Conservation (phyloP, 2,113 vertebrate species). For the Lota lota region DNA sequence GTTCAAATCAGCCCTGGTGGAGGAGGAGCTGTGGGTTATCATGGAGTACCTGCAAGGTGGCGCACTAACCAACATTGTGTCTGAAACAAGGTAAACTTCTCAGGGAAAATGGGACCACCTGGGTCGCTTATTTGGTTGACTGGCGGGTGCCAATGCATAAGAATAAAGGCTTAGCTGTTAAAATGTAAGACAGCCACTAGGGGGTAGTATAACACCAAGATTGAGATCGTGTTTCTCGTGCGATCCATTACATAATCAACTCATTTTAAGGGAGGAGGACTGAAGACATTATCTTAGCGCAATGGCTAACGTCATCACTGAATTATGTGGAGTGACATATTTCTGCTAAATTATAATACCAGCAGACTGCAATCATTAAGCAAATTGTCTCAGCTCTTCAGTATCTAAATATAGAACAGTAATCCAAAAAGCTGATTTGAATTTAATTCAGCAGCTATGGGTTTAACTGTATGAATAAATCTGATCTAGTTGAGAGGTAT, state of each 20-base stretch:
- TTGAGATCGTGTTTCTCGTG: neutral
- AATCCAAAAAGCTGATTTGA: too few species aligned
- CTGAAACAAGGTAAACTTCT: slow-evolving; percentile 87
- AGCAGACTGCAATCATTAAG: neutral
- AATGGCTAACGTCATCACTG: slow-evolving; percentile 12
- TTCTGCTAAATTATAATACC: too few species aligned
- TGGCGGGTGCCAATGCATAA: too few species aligned
- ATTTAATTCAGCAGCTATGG: too few species aligned
- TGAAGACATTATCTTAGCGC: slow-evolving; percentile 22
- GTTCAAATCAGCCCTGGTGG: slow-evolving; percentile 97
- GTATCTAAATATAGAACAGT: neutral
- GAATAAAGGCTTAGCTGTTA: neutral
- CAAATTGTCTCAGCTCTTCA: neutral
- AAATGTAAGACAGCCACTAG: slow-evolving; percentile 53
- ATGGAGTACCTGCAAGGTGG: slow-evolving; percentile 99
- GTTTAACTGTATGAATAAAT: too few species aligned
- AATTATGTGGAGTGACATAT: slow-evolving; percentile 9
- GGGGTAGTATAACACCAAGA: slow-evolving; percentile 59
- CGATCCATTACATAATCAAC: neutral
- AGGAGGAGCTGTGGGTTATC: slow-evolving; percentile 97
- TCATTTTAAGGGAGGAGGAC: slow-evolving; percentile 24
- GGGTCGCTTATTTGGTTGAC: neutral
- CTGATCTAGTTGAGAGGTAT: too few species aligned
- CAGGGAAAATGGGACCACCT: neutral
- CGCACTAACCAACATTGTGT: slow-evolving; percentile 95